A percentile compares a stretch with the other conserved stretches of the same genome.
These are phyloP conservation scores for Zoroaster sp. DNA, from an alignment of 53 echinoderm and acorn worm species.

Conservation along the genomic window DNA sequence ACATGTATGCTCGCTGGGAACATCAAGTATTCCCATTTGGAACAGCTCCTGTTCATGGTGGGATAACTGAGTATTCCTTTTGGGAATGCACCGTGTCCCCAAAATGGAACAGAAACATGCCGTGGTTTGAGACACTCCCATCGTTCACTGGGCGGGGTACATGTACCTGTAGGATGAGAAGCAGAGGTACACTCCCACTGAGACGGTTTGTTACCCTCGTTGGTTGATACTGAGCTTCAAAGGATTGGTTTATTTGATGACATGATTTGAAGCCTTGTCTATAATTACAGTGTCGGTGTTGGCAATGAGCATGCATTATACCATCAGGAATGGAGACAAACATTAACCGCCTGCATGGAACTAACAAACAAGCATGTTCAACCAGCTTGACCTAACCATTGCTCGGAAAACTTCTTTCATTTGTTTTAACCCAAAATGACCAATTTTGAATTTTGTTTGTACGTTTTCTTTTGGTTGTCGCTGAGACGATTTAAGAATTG, in stretches of 20 bases:
- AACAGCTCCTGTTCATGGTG: too few species aligned
- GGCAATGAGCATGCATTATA: background rate
- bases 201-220: too few species aligned
- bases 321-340: background rate
- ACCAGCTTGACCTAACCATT: conserved; percentile 29
- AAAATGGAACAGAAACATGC: too few species aligned
- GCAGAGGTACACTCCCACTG: too few species aligned
- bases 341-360: conserved; percentile 26
- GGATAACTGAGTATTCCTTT: too few species aligned
- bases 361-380: conserved; percentile 29
- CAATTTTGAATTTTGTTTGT: background rate
- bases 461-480: background rate
- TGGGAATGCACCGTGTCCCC: too few species aligned
- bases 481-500: background rate
- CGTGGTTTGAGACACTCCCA: too few species aligned
- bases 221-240: too few species aligned
- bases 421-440: background rate
- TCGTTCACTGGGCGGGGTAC: too few species aligned
- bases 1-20: too few species aligned
- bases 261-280: background rate
- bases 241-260: background rate
- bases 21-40: too few species aligned
- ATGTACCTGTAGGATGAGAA: too few species aligned
- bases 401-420: background rate
- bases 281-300: background rate